Conservation (phyloP, 2,113 vertebrate species). For the Tapirus terrestris region DNA sequence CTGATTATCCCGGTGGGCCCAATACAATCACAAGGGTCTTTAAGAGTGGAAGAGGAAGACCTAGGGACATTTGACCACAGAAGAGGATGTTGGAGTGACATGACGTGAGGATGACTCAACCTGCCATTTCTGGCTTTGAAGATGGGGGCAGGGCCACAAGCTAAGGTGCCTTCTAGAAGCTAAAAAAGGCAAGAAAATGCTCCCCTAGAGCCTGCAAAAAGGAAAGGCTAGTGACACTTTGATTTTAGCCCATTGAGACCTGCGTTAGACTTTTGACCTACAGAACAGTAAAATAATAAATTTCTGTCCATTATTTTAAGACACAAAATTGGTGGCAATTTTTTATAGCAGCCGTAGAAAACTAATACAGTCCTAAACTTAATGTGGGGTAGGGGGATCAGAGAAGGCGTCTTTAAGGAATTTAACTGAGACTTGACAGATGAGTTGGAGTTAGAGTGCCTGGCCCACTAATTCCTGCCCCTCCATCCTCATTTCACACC, state of each 20-base stretch:
- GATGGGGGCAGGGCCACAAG: neutral
- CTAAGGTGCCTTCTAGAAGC: neutral
- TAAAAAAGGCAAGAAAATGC: neutral
- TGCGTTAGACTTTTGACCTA: neutral
- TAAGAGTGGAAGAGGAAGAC: neutral
- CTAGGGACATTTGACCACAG: neutral
- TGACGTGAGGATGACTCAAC: neutral
- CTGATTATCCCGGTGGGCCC: neutral
- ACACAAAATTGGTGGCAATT: neutral
- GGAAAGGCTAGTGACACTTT: neutral
- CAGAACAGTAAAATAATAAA: neutral
- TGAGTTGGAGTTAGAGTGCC: neutral
- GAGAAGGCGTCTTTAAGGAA: neutral
- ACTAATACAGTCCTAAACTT: neutral
- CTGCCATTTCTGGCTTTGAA: neutral
- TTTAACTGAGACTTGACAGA: neutral
- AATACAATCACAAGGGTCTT: neutral
- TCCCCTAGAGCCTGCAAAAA: neutral
- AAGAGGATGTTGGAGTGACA: neutral
- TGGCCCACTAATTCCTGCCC: neutral
- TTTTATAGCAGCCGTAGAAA: neutral
- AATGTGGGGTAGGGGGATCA: no score
- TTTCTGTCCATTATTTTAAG: neutral
- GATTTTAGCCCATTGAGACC: neutral
- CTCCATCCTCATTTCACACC: fast-evolving